Evolutionary conservation across 2,797 vertebrate genomes (phyloP), one percentile per base, ranked within the genome.

Genomic region (Eurystomus glaucurus): DNA sequence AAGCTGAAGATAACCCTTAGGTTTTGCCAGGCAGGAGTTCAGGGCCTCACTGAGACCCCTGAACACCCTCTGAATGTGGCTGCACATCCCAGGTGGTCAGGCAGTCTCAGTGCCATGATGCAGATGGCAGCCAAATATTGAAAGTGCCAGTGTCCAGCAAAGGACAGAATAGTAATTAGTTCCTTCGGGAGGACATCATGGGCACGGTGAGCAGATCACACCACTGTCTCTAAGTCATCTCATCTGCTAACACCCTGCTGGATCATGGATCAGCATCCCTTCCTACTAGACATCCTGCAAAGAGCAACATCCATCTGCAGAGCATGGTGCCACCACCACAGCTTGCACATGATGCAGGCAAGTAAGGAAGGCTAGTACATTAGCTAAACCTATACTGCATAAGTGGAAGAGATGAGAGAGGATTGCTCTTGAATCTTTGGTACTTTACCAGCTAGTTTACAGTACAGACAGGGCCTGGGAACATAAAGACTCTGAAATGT

Each of bases 381-480:
- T 29, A 9, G 22, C 3, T 6, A 3, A 17, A 21, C 52, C 45
- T 52, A 1, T 29, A 33, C 4, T 51, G 29, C 4, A 0, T 57
- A 16, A 86, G 14, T 8, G 55, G 11, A 80, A 62, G 43, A 55
- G 10, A 25, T 26, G 45, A 68, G 6, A 64, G 29, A 33, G 16
- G 20, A n/a, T 58, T 78, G 9, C 9, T 45, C 9, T 39, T 46
- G 28, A 91, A 79, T 46, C 39, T 75, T 51, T 76, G 41, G 7
- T n/a, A 64, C 0, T 1, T 20, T 87, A 64, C 31, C 80, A 81
- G 21, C 10, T 66, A 11, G 31, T 76, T 76, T 22, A 37, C 14
- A 41, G 28, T 31, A 33, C 20, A 77, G 55, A 48, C 9, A 52
- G 31, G 8, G 45, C 11, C 58, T 79, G 39, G 20, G 14, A 89